Evolutionary conservation across 2,797 vertebrate species (phyloP).

Genomic region (Phrynocephalus vlangalii): DNA sequence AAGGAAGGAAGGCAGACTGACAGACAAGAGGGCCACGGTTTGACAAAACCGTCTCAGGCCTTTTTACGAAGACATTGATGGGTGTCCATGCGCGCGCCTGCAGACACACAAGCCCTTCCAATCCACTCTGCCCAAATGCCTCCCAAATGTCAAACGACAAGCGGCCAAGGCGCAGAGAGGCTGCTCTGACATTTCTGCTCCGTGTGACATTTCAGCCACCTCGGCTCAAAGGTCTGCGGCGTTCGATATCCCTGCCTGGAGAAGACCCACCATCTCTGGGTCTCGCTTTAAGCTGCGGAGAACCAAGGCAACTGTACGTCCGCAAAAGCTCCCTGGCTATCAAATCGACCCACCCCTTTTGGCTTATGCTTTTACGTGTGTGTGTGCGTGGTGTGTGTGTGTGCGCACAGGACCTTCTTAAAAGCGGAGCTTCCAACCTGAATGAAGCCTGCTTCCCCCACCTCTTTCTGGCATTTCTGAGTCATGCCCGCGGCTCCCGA

Average conservation of each 20-base stretch:
- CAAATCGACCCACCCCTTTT: neutral
- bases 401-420: slow-evolving; percentile 9
- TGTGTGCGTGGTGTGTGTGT: neutral
- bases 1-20: neutral
- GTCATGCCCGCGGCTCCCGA: slow-evolving; percentile 49
- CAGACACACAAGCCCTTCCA: neutral
- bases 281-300: neutral
- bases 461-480: slow-evolving; percentile 41
- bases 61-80: neutral
- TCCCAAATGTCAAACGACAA: rapidly evolving
- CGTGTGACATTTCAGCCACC: neutral
- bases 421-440: slow-evolving; percentile 19
- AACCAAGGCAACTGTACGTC: rapidly evolving
- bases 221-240: neutral
- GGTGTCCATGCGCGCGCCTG: rapidly evolving
- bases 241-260: neutral
- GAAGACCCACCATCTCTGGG: neutral
- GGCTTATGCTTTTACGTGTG: neutral
- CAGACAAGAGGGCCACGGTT: neutral
- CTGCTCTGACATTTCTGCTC: neutral
- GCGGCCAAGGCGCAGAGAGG: neutral
- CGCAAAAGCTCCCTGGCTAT: neutral
- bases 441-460: slow-evolving; percentile 36
- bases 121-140: neutral
- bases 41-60: neutral